Conservation (phyloP, 1,140 invertebrate genomes). For the Steinernema feltiae region DNA sequence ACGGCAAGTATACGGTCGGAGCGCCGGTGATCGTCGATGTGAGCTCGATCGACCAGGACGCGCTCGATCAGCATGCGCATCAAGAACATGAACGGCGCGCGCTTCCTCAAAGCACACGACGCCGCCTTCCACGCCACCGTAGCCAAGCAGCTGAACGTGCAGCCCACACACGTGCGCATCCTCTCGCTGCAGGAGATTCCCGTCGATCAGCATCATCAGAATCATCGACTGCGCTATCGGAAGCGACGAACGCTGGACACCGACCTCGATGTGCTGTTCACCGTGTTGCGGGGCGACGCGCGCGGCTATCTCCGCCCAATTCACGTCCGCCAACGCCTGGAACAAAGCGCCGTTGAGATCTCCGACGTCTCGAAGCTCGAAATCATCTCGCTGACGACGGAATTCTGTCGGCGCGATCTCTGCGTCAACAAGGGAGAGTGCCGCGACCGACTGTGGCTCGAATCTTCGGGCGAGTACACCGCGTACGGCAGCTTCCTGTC, state of each 20-base stretch:
- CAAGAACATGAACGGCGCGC: conserved; percentile 70
- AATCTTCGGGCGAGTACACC: no score
- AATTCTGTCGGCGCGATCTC: no score
- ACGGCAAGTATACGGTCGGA: conserved; percentile 70
- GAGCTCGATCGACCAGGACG: conserved; percentile 71
- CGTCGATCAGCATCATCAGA: neutral
- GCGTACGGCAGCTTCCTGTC: no score
- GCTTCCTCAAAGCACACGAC: conserved; percentile 77
- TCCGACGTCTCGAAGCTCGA: neutral
- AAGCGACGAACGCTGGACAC: neutral
- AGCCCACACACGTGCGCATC: conserved; percentile 47
- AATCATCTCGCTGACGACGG: no score
- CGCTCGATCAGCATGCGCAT: conserved; percentile 75
- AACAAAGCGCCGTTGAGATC: conserved; percentile 7
- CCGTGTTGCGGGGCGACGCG: neutral
- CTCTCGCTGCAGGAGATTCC: conserved; percentile 17
- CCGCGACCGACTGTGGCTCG: no score
- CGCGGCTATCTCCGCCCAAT: neutral
- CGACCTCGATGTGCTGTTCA: neutral
- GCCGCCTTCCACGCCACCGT: conserved; percentile 77
- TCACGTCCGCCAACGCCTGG: neutral
- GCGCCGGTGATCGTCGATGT: conserved; percentile 55
- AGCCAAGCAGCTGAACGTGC: conserved; percentile 56
- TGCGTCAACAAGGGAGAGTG: no score
- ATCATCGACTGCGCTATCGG: conserved; percentile 12